These are phyloP conservation scores for Drosophila anomelani DNA, from an alignment of 2,888 invertebrate genomes.

Conservation along the genomic window DNA sequence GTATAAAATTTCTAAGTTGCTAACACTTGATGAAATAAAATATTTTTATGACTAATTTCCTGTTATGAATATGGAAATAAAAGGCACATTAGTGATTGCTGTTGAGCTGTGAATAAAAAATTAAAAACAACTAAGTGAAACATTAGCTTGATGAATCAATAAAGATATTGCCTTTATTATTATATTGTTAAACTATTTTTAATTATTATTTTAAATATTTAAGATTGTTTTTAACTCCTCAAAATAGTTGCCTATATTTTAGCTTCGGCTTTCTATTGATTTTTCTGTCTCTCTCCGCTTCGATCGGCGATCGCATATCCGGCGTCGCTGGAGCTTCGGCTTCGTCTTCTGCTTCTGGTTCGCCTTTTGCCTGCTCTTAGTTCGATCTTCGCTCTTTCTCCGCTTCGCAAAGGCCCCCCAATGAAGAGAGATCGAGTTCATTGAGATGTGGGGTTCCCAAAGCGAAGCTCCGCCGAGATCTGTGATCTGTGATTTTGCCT, in stretches of 20 bases:
- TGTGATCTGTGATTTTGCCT: constrained; percentile 36
- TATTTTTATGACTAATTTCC: not conserved
- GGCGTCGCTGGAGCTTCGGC: constrained; percentile 13
- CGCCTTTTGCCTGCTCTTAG: constrained; percentile 24
- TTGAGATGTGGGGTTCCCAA: constrained; percentile 34
- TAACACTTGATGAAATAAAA: not conserved
- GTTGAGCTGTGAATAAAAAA: not conserved
- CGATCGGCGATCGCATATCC: constrained; percentile 31
- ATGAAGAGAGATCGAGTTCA: constrained; percentile 23
- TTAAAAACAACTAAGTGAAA: not conserved
- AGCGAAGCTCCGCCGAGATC: constrained; percentile 28
- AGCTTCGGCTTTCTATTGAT: constrained; percentile 15
- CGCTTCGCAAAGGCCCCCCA: constrained; percentile 3
- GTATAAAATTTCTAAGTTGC: not conserved
- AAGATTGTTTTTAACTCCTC: not conserved
- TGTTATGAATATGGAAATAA: not conserved
- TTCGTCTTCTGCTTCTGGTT: not conserved
- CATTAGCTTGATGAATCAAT: not conserved
- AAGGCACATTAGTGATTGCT: not conserved
- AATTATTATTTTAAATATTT: not conserved
- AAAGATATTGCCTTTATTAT: not conserved
- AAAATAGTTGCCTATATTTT: constrained; percentile 35
- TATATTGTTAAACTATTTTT: not conserved
- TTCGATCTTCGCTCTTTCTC: constrained; percentile 33
- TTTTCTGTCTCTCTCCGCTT: not conserved